These are phyloP conservation scores for Tragelaphus strepsiceros DNA, from an alignment of 2,113 vertebrate genomes.

Conservation along the genomic window DNA sequence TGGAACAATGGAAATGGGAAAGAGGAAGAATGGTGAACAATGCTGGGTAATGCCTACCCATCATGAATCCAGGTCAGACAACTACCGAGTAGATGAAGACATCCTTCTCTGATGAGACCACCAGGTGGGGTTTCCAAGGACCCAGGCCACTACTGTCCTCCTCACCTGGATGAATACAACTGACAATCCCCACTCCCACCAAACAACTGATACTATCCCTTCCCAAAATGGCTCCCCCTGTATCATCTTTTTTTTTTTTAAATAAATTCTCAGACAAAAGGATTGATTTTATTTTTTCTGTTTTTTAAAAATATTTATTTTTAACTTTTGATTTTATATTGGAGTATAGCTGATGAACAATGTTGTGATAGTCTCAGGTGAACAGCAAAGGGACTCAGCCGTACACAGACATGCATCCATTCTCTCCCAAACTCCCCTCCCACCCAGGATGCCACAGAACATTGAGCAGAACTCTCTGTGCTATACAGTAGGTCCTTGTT, in stretches of 20 bases:
- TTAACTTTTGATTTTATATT: neutral
- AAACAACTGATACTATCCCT: neutral
- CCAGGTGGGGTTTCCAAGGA: neutral
- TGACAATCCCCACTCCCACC: neutral
- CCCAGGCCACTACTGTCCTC: too few species aligned
- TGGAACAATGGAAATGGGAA: neutral
- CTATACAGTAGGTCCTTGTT: neutral
- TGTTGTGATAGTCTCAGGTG: neutral
- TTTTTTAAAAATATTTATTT: neutral
- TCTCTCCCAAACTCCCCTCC: neutral
- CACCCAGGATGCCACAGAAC: neutral
- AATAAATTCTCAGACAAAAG: neutral
- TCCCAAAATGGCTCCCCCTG: neutral
- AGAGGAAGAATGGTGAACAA: neutral
- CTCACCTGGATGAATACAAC: neutral
- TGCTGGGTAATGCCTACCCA: neutral
- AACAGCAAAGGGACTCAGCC: neutral
- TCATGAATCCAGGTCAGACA: neutral
- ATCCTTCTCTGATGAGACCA: neutral
- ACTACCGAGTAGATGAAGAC: neutral
- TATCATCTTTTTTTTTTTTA: neutral
- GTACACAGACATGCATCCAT: neutral
- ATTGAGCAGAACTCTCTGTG: neutral
- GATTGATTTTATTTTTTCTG: neutral
- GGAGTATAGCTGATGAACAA: neutral